Percentiles rank a stretch among this genome's conserved stretches.
Conservation (phyloP, 2,888 invertebrate species). For the Aelia acuminata region DNA sequence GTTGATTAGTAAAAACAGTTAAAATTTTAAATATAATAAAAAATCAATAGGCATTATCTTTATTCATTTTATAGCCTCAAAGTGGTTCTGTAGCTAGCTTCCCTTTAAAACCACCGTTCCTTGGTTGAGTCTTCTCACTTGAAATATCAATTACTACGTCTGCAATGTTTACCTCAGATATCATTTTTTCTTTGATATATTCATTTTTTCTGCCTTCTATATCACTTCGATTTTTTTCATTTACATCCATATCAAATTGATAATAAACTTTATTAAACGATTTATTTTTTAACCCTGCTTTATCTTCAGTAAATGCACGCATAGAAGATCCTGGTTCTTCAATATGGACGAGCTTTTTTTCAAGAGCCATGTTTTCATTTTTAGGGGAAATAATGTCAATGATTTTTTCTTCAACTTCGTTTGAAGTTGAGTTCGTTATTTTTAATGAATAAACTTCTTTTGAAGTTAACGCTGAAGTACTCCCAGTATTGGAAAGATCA, state of each 20-base stretch:
- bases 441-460: background rate
- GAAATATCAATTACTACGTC: background rate
- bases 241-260: background rate
- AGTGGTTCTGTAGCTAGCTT: background rate
- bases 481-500: background rate
- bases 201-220: background rate
- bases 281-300: background rate
- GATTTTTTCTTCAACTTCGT: background rate
- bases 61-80: background rate
- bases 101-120: background rate
- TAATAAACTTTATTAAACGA: background rate
- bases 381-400: background rate
- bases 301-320: background rate
- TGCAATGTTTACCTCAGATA: background rate
- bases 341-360: background rate
- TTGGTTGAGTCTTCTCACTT: background rate
- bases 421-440: background rate
- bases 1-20: too few relatives aligned
- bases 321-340: background rate
- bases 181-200: background rate
- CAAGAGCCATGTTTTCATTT: background rate
- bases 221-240: background rate
- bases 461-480: background rate
- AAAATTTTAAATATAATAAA: too few relatives aligned
- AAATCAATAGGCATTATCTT: too few relatives aligned